Evolutionary conservation across 2,113 vertebrate genomes (phyloP).

Genomic region (Gavia stellata): DNA sequence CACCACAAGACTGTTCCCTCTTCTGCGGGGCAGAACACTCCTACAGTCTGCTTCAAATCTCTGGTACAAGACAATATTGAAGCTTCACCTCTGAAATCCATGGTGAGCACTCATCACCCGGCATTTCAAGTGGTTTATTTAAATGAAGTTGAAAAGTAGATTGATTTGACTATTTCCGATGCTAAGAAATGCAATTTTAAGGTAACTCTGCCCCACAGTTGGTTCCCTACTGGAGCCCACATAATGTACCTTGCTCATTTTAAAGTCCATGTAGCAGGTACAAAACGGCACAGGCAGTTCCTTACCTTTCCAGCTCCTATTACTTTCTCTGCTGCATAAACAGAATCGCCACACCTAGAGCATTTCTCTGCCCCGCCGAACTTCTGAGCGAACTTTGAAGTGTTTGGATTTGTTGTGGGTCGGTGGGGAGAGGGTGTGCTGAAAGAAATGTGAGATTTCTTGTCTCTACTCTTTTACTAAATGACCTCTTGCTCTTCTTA

Average conservation of each 20-base stretch:
- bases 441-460: background rate
- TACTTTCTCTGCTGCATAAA: conserved; percentile 93
- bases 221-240: background rate
- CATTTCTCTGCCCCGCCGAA: conserved; percentile 91
- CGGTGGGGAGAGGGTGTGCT: conserved; percentile 76
- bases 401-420: conserved; percentile 87
- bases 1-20: background rate
- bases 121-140: background rate
- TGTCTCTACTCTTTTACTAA: background rate
- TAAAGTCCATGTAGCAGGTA: accelerated
- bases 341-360: conserved; percentile 86
- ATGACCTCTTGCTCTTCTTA: background rate
- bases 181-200: background rate
- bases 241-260: background rate
- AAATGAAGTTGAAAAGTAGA: background rate
- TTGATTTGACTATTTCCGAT: background rate
- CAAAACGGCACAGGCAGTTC: background rate
- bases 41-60: background rate
- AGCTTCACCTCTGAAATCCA: background rate
- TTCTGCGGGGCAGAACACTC: background rate
- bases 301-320: conserved; percentile 93
- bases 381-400: conserved; percentile 94
- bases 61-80: accelerated
- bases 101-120: background rate
- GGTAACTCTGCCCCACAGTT: background rate